These are phyloP conservation scores for Phaedon cochleariae DNA, from an alignment of 2,888 invertebrate genomes.

Conservation along the genomic window DNA sequence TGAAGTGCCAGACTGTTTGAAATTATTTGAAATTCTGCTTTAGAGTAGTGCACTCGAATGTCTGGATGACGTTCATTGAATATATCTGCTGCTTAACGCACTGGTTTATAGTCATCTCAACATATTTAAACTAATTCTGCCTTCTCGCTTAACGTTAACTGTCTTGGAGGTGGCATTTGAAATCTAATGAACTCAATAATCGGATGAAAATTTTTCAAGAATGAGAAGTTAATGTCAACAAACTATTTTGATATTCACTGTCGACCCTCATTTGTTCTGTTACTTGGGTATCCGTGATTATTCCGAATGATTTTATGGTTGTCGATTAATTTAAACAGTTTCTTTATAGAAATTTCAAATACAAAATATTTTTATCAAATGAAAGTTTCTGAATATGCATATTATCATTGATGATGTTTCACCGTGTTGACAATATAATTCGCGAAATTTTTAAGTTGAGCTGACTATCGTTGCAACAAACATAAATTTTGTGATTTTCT, in stretches of 20 bases:
- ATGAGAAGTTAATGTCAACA: background rate
- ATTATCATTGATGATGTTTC: too few species aligned
- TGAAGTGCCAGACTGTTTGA: slow-evolving; percentile 2
- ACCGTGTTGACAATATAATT: too few species aligned
- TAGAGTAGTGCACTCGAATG: slow-evolving; percentile 18
- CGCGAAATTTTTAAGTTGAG: too few species aligned
- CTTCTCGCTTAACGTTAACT: background rate
- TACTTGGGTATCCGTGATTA: too few species aligned
- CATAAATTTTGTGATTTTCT: too few species aligned
- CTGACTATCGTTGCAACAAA: too few species aligned
- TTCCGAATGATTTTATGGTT: background rate
- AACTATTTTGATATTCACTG: too few species aligned
- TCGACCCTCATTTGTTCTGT: too few species aligned
- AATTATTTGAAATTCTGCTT: slow-evolving; percentile 18
- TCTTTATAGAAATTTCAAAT: too few species aligned
- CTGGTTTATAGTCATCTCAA: too few species aligned
- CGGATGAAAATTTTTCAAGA: background rate
- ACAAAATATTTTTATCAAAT: too few species aligned
- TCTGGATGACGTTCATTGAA: slow-evolving; percentile 19
- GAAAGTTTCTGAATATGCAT: too few species aligned
- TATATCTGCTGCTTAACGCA: slow-evolving; percentile 16
- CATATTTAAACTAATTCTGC: background rate
- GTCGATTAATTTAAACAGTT: background rate
- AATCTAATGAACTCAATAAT: background rate
- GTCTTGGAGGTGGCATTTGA: background rate